A percentile compares a stretch with the other conserved stretches of the same genome.
Conservation (phyloP, 1,140 invertebrate genomes). For the Micrasema longulum region DNA sequence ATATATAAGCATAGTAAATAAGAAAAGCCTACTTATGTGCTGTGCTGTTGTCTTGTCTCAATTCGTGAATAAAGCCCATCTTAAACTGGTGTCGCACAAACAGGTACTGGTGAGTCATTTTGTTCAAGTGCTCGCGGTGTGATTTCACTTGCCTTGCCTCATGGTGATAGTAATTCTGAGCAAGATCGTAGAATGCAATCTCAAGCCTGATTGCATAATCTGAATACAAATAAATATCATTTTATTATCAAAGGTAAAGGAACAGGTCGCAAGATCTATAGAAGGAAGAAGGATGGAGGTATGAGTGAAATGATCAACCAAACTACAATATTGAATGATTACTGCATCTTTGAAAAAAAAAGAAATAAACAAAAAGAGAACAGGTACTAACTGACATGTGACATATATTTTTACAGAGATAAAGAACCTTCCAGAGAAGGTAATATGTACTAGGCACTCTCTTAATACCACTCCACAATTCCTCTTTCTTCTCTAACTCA, state of each 20-base stretch:
- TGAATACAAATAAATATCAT: conserved; percentile 33
- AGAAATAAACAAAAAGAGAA: too few relatives aligned
- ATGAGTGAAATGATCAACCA: too few relatives aligned
- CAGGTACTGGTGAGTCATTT: conserved; percentile 90
- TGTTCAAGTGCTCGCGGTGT: conserved; percentile 92
- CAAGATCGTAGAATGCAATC: conserved; percentile 92
- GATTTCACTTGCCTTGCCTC: conserved; percentile 89
- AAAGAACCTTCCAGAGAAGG: too few relatives aligned
- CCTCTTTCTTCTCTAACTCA: too few relatives aligned
- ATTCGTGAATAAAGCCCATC: conserved; percentile 95
- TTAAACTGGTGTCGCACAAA: conserved; percentile 98
- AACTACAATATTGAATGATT: too few relatives aligned
- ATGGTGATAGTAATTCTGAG: conserved; percentile 91
- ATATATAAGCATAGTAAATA: conserved; percentile 5
- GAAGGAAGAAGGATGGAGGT: too few relatives aligned
- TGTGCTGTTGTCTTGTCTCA: conserved; percentile 88
- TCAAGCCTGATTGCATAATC: conserved; percentile 80
- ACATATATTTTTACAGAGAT: too few relatives aligned
- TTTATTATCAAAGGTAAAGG: not conserved
- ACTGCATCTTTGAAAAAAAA: too few relatives aligned
- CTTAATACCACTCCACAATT: too few relatives aligned
- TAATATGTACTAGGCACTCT: too few relatives aligned
- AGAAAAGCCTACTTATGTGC: conserved; percentile 81
- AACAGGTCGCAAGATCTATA: too few relatives aligned
- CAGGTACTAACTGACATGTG: too few relatives aligned